Evolutionary conservation across 2,888 invertebrate genomes (phyloP).

Genomic region (Fissipunctia ypsillon): DNA sequence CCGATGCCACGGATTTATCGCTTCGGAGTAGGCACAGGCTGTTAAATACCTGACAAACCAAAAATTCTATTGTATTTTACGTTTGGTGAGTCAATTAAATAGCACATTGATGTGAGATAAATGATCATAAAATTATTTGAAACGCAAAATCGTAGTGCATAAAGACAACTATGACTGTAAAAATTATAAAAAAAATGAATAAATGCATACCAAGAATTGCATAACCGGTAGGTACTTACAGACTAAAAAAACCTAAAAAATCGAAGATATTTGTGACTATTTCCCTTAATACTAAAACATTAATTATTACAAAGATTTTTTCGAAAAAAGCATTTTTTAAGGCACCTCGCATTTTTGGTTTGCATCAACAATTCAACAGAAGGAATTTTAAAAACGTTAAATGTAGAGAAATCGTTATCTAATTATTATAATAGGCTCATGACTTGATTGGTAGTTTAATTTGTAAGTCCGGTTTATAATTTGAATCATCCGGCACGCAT

Average conservation of each 20-base stretch:
- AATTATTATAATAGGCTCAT: slow-evolving; percentile 56
- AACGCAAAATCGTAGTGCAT: slow-evolving; percentile 39
- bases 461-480: slow-evolving; percentile 34
- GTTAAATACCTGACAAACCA: background rate
- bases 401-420: slow-evolving; percentile 63
- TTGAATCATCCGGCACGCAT: slow-evolving; percentile 28
- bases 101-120: background rate
- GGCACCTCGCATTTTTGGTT: slow-evolving; percentile 87
- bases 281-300: slow-evolving; percentile 73
- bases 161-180: slow-evolving; percentile 63
- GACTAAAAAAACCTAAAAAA: slow-evolving; percentile 67
- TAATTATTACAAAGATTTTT: slow-evolving; percentile 63
- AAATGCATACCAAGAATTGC: slow-evolving; percentile 67
- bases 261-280: slow-evolving; percentile 79
- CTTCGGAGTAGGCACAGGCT: no score
- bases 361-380: slow-evolving; percentile 67
- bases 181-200: slow-evolving; percentile 57
- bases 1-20: no score
- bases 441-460: slow-evolving; percentile 53
- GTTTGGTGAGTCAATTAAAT: background rate
- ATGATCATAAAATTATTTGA: slow-evolving; percentile 37
- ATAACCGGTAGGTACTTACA: slow-evolving; percentile 62
- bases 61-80: background rate
- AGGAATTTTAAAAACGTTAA: slow-evolving; percentile 62
- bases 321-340: slow-evolving; percentile 77